A percentile compares a stretch with the other conserved stretches of the same genome.
Conservation (phyloP, 2,797 vertebrate genomes). For the Aphelocoma californica region DNA sequence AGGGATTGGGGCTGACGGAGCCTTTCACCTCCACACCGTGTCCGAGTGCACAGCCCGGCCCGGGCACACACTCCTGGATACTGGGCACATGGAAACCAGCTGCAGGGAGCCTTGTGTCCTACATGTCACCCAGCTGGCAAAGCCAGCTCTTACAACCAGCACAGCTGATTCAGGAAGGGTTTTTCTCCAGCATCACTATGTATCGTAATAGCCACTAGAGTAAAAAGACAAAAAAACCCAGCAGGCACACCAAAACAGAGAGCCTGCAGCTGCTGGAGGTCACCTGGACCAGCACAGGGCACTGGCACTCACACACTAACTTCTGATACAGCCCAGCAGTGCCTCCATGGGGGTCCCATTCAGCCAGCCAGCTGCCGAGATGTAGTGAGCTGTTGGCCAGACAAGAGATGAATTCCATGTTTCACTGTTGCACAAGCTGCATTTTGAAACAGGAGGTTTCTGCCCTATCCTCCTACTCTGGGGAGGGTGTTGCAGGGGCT, state of each 20-base stretch:
- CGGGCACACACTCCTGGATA: accelerated
- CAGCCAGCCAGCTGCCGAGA: not conserved
- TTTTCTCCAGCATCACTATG: not conserved
- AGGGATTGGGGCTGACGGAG: slow-evolving; percentile 41
- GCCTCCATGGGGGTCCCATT: not conserved
- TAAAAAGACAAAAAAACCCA: not conserved
- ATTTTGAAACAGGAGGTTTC: not conserved
- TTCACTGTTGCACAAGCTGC: not conserved
- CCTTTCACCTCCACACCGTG: not conserved
- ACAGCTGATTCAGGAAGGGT: not conserved
- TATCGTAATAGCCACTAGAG: not conserved
- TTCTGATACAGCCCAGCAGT: not conserved
- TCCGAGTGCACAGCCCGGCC: not conserved
- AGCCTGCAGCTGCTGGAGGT: not conserved
- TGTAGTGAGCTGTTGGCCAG: not conserved
- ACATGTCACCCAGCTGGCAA: not conserved
- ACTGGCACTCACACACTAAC: not conserved
- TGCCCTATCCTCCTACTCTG: not conserved
- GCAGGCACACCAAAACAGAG: not conserved
- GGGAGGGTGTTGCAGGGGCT: not conserved
- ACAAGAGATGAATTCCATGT: not conserved
- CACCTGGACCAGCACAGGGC: not conserved
- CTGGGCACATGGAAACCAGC: accelerated
- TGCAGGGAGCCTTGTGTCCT: not conserved
- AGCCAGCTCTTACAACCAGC: not conserved